phyloP scores from a whole-genome alignment of 2,113 vertebrate genomes.

The Capreolus pygargus region DNA sequence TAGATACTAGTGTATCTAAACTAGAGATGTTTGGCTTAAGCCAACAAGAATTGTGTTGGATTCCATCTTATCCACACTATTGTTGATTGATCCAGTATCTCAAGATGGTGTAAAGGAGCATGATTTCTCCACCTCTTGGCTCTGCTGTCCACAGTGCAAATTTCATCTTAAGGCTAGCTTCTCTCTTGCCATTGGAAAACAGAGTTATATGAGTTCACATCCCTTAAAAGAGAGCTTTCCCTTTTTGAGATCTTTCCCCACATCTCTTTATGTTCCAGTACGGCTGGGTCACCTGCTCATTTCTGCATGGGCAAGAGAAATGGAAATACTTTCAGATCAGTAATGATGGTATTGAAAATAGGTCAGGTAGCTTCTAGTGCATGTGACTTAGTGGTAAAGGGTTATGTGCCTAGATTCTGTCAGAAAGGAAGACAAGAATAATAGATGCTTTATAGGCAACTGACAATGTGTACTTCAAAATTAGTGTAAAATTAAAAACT shows the following conservation, averaged over 20 bases:
- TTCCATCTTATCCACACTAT: neutral
- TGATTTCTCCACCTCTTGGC: neutral
- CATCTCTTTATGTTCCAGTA: neutral
- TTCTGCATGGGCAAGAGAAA: neutral
- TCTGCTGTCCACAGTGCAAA: neutral
- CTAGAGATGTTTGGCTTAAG: neutral
- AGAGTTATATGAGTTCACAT: neutral
- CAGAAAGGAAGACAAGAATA: neutral
- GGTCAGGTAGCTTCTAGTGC: neutral
- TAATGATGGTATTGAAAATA: neutral
- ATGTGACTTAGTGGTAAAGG: neutral
- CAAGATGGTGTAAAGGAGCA: neutral
- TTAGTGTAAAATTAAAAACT: neutral
- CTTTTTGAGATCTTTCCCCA: neutral
- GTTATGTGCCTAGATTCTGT: neutral
- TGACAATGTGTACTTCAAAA: accelerated
- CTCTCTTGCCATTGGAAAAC: neutral
- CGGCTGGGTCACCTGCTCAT: neutral
- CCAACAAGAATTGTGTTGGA: neutral
- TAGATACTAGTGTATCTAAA: neutral
- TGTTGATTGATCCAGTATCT: neutral
- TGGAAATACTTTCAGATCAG: neutral
- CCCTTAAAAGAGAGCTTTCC: neutral
- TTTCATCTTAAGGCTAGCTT: neutral
- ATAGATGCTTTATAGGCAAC: neutral